These are phyloP conservation scores for Trichomalopsis sarcophagae DNA, from an alignment of 1,140 invertebrate species.

Conservation along the genomic window DNA sequence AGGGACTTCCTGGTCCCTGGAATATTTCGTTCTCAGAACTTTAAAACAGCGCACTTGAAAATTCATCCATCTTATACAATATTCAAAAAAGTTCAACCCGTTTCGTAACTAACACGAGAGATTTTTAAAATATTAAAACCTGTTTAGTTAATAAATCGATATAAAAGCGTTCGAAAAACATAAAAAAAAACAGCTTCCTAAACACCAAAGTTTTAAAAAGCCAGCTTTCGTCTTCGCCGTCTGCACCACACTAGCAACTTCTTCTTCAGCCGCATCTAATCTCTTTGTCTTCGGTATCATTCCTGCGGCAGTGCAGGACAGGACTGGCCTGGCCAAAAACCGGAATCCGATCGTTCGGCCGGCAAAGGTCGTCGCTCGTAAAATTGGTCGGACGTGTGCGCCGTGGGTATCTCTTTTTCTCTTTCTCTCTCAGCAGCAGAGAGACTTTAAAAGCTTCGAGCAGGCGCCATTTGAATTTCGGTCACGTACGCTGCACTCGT, in stretches of 20 bases:
- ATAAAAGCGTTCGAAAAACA: too few relatives aligned
- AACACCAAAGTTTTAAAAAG: too few relatives aligned
- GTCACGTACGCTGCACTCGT: neutral
- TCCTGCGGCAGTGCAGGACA: neutral
- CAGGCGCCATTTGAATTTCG: conserved; percentile 2
- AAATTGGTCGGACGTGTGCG: neutral
- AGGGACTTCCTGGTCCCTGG: too few relatives aligned
- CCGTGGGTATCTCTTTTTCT: neutral
- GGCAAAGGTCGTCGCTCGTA: conserved; percentile 21
- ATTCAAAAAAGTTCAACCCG: too few relatives aligned
- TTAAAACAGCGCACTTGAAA: too few relatives aligned
- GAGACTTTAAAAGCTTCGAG: neutral
- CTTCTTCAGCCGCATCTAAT: neutral
- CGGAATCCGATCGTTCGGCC: neutral
- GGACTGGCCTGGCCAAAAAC: neutral
- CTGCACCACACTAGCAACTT: neutral
- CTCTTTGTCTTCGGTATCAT: neutral
- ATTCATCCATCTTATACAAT: too few relatives aligned
- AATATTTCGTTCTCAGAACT: too few relatives aligned
- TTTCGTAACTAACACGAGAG: too few relatives aligned
- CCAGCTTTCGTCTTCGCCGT: too few relatives aligned
- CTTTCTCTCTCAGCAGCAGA: neutral
- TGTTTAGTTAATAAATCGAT: too few relatives aligned
- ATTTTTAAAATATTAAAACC: too few relatives aligned
- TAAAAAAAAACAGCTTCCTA: too few relatives aligned